Conservation (phyloP, 1,140 invertebrate species). For the Drosophila pectinifera region DNA sequence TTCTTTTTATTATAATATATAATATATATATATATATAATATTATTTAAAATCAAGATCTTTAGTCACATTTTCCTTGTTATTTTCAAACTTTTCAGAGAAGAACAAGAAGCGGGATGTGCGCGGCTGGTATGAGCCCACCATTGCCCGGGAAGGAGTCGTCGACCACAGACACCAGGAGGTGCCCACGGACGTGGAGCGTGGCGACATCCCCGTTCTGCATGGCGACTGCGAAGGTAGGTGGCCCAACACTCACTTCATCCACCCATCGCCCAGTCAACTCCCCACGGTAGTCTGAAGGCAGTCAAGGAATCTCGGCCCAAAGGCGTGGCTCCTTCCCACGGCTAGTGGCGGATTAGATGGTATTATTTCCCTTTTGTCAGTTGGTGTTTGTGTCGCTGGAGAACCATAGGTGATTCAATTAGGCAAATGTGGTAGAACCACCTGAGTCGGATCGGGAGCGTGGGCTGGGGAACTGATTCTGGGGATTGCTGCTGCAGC, state of each 20-base stretch:
- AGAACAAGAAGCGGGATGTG: conserved; percentile 85
- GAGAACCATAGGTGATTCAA: conserved; percentile 67
- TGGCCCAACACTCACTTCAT: conserved; percentile 19
- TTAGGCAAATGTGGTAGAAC: conserved; percentile 46
- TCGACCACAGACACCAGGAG: conserved; percentile 72
- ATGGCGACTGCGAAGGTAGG: conserved; percentile 89
- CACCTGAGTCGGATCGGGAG: conserved; percentile 2
- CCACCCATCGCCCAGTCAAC: conserved; percentile 18
- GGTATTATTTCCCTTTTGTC: conserved; percentile 56
- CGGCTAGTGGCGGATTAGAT: conserved; percentile 38
- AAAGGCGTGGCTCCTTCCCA: conserved; percentile 31
- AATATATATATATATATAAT: no score
- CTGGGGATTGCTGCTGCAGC: conserved; percentile 31
- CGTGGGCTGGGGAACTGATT: conserved; percentile 35
- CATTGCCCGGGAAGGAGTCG: conserved; percentile 55
- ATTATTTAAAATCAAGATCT: no score
- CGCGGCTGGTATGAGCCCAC: conserved; percentile 82
- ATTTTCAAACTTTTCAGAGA: conserved; percentile 60
- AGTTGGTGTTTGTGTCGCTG: conserved; percentile 70
- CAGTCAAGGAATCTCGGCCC: conserved; percentile 55
- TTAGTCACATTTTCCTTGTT: no score
- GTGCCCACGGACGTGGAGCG: conserved; percentile 85
- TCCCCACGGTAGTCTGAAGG: conserved; percentile 61
- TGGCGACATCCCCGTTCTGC: conserved; percentile 91
- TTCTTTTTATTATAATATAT: no score